Base-by-base conservation (phyloP, 2,888 invertebrate genomes). In the Podabrus alpinus region DNA sequence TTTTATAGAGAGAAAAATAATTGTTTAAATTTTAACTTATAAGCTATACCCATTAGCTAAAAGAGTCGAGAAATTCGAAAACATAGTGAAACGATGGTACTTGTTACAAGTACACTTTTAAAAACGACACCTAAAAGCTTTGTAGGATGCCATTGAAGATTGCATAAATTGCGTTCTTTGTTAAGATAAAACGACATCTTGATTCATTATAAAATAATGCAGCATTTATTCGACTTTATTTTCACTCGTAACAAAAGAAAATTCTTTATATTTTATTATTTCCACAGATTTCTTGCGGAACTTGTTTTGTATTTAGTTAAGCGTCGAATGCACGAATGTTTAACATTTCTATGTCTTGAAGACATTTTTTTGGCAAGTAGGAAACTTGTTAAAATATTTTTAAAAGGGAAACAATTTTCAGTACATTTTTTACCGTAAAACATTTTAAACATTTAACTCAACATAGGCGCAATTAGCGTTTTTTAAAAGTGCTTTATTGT, bases 111-210 rank as follows among this genome's bases (percentile, higher is more conserved):
- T n/a, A 45, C n/a, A 13, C 45, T 45, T 45, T n/a, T 17, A 11
- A 16, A 61, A 62, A 24, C 4, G 9, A 15, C 59, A 59, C 68
- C 19, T 60, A 19, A 59, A 68, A 19, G 21, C 17, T 59, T 19
- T 68, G 68, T 59, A 62, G 15, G 62, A 62, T 62, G 69, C 16
- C 69, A 17, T 13, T 45, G 13, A 17, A 62, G 62, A 69, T 62
- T 69, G 69, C 62, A 62, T 25, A 59, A 69, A 69, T 69, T 69
- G 62, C n/a, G n/a, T 61, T 69, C 61, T 62, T 62, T 62, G 69
- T 69, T 62, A 69, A 29, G 61, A 69, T 16, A 69, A 62, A 69
- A 69, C 9, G 69, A 16, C 60, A 13, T 15, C 24, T 21, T 60
- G 24, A 60, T 69, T 69, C 69, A 17, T 19, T 60, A 59, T n/a